Conservation (phyloP, 2,113 vertebrate species). For the Hemicordylus capensis region DNA sequence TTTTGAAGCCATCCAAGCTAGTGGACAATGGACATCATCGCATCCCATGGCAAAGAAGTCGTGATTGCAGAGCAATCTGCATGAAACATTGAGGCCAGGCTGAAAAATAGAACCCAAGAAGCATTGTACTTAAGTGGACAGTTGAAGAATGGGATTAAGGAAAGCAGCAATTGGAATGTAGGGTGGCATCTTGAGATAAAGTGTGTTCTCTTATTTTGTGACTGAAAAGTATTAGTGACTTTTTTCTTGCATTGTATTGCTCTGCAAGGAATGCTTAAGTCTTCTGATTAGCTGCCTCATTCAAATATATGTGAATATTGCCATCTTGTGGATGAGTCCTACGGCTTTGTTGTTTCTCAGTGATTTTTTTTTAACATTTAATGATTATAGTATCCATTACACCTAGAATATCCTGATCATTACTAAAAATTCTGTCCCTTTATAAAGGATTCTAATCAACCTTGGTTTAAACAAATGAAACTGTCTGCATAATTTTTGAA, state of each 20-base stretch:
- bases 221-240: neutral
- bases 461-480: neutral
- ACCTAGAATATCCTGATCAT: neutral
- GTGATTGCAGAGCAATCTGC: neutral
- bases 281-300: neutral
- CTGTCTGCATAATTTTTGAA: neutral
- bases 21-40: no score
- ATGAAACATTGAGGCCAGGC: neutral
- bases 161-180: neutral
- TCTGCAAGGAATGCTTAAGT: neutral
- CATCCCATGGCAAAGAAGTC: no score
- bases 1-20: no score
- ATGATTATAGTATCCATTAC: neutral
- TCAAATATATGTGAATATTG: slow-evolving; percentile 38
- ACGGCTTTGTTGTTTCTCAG: slow-evolving; percentile 14
- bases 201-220: neutral
- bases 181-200: neutral
- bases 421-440: neutral
- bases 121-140: neutral
- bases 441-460: neutral
- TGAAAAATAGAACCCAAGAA: neutral
- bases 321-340: slow-evolving; percentile 59
- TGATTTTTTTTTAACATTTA: slow-evolving; percentile 33
- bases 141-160: neutral
- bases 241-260: neutral